Evolutionary conservation across 2,888 invertebrate genomes (phyloP), one percentile per base, ranked within the genome.

Genomic region (Buathra laborator): DNA sequence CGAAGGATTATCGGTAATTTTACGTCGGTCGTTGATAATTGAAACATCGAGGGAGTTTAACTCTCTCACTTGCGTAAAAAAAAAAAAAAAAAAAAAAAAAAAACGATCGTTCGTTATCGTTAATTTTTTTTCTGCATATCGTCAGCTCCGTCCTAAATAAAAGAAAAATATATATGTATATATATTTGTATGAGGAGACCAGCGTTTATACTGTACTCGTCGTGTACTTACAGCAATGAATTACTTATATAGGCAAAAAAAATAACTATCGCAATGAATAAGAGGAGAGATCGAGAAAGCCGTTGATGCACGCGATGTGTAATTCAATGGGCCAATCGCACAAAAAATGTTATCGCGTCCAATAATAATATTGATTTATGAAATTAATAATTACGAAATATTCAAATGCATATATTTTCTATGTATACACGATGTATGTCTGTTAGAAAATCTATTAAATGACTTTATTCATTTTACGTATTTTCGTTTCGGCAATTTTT

Each of bases 381-480:
- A 81, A 79, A 76, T 64, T 78, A 74, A 85, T 51, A 71, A 76
- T 51, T 82, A 79, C 29, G 77, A 83, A 66, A 75, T 81, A 87
- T 82, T 37, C 6, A 79, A 87, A 81, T 84, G 81, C 77, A 84
- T 78, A 84, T 86, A 87, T 83, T 86, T 86, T 86, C 87, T 86
- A 82, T 88, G 81, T 87, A 85, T 86, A 84, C 80, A 87, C 78
- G 77, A 86, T 88, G 86, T 87, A 87, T 86, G 77, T 83, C 84
- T 86, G 86, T 87, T 87, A 80, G 80, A 87, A 84, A 64, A 79
- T 87, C 79, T 87, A 87, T 87, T 88, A 87, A 85, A 87, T 79
- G 80, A 83, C 81, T 64, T 85, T 81, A 86, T 84, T 84, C 64
- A 86, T 84, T 87, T 84, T 71, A 56, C 43, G 66, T 53, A 51